Evolutionary conservation across 2,113 vertebrate genomes (phyloP).

Genomic region (Aldabrachelys gigantea): DNA sequence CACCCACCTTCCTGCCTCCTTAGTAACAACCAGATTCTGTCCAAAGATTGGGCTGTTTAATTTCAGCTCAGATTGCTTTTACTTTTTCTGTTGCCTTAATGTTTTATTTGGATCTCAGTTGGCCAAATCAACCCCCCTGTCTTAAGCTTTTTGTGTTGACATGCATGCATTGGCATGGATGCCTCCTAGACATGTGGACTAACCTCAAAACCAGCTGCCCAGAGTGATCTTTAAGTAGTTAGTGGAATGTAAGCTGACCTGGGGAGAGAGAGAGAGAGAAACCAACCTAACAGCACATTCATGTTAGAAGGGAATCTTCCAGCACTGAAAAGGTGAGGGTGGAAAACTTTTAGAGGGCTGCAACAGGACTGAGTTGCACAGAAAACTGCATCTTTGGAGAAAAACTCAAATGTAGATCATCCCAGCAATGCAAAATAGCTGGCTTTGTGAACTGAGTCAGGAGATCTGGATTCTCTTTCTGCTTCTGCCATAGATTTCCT

Average conservation of each 20-base stretch:
- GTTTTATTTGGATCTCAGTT: conserved; percentile 46
- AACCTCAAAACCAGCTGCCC: background rate
- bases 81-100: conserved; percentile 42
- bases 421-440: background rate
- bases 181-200: background rate
- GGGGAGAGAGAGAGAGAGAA: background rate
- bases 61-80: conserved; percentile 41
- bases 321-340: background rate
- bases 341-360: background rate
- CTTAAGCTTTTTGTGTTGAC: conserved; percentile 45
- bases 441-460: background rate
- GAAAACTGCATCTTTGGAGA: background rate
- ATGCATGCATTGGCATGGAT: conserved; percentile 30
- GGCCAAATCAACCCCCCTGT: conserved; percentile 18
- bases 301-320: background rate
- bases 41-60: conserved; percentile 56
- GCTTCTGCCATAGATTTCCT: background rate
- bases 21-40: conserved; percentile 27
- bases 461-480: background rate
- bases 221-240: conserved; percentile 23
- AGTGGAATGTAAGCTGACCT: conserved; percentile 20
- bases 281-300: background rate
- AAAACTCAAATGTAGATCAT: background rate
- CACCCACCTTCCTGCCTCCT: background rate
- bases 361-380: background rate